Percentiles rank a stretch among this genome's conserved stretches.
phyloP scores from a whole-genome alignment of 2,797 vertebrate species.

The Loriculus beryllinus region DNA sequence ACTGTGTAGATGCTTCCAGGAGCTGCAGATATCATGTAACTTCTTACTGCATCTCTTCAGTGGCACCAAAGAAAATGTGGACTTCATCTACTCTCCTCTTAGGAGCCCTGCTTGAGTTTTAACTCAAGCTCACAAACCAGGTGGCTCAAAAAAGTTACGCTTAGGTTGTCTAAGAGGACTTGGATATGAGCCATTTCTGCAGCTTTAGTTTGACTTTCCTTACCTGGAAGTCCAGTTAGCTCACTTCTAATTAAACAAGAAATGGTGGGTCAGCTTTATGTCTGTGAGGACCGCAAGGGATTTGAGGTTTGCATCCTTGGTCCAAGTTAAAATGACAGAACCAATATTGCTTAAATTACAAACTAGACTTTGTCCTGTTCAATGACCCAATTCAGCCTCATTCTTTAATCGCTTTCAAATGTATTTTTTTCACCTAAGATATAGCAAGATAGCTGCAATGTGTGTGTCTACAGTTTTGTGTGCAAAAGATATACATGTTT shows the following conservation, averaged over 20 bases:
- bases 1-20: not conserved
- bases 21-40: not conserved
- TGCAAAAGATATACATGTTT: not conserved
- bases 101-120: not conserved
- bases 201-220: not conserved
- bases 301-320: not conserved
- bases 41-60: no score
- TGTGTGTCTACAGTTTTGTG: not conserved
- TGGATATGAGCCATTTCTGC: not conserved
- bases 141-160: not conserved
- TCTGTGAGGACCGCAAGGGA: not conserved
- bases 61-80: not conserved
- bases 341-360: not conserved
- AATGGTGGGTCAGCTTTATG: not conserved
- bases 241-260: slow-evolving; percentile 5
- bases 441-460: not conserved
- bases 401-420: not conserved
- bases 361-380: not conserved
- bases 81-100: not conserved
- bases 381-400: not conserved
- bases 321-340: not conserved
- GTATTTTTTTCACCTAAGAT: not conserved
- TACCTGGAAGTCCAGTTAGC: not conserved
- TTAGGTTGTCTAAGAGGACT: not conserved
- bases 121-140: not conserved